Conservation (phyloP, 2,888 invertebrate genomes). For the Drosophila fungiperda region DNA sequence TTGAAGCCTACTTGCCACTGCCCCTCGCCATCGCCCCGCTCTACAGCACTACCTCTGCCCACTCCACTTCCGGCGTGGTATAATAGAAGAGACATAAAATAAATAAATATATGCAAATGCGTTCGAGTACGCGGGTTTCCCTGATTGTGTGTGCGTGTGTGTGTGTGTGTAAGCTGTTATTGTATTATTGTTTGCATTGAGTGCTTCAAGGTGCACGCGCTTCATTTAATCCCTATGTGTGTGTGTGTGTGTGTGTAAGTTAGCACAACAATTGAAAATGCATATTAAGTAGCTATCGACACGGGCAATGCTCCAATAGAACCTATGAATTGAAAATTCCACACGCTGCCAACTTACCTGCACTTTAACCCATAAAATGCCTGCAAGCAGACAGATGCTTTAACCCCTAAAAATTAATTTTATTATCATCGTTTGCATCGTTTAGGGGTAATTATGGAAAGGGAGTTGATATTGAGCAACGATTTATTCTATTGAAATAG, state of each 20-base stretch:
- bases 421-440: constrained; percentile 24
- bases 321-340: constrained; percentile 34
- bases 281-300: constrained; percentile 67
- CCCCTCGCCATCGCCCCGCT: neutral
- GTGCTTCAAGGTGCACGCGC: constrained; percentile 68
- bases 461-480: constrained; percentile 8
- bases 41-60: neutral
- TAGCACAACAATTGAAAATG: constrained; percentile 70
- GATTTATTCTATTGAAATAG: constrained; percentile 17
- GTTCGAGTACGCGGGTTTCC: constrained; percentile 17
- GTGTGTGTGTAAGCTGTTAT: constrained; percentile 26
- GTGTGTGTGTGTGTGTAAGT: constrained; percentile 27
- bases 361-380: constrained; percentile 41
- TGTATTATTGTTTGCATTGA: constrained; percentile 67
- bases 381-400: constrained; percentile 43
- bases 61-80: constrained; percentile 12
- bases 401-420: constrained; percentile 44
- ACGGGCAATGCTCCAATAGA: constrained; percentile 29
- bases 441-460: constrained; percentile 33
- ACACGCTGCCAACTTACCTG: constrained; percentile 21
- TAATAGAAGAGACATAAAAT: constrained; percentile 70
- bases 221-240: constrained; percentile 52
- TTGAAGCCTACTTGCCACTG: constrained; percentile 57
- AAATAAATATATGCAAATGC: constrained; percentile 76
- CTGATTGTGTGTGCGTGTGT: constrained; percentile 18